Evolutionary conservation across 2,113 vertebrate species (phyloP).

Genomic region (Callochromis pleurospilus): DNA sequence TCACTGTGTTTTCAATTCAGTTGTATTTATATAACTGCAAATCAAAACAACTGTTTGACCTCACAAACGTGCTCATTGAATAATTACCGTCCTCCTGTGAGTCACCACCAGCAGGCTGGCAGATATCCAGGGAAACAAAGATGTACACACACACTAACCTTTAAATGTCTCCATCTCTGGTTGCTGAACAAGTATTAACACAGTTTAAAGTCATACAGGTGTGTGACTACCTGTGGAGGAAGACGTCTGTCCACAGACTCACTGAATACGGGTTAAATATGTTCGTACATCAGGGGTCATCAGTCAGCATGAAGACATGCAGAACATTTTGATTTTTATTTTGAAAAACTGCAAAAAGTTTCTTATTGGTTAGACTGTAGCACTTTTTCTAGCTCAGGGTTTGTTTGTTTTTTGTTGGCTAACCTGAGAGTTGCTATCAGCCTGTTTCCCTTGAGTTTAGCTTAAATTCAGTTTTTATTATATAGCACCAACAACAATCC

Average conservation of each 20-base stretch:
- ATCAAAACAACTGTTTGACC: not conserved
- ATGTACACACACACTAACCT: too few relatives aligned
- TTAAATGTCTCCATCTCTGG: too few relatives aligned
- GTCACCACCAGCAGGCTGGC: too few relatives aligned
- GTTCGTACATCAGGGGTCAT: not conserved
- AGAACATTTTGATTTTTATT: accelerated
- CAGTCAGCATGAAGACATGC: not conserved
- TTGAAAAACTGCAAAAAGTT: not conserved
- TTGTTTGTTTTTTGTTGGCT: not conserved
- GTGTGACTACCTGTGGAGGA: not conserved
- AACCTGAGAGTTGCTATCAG: not conserved
- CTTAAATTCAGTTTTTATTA: not conserved
- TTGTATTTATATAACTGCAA: not conserved
- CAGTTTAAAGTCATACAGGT: too few relatives aligned
- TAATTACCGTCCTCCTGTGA: too few relatives aligned
- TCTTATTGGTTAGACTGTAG: not conserved
- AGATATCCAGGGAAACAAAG: too few relatives aligned
- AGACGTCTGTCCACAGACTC: not conserved
- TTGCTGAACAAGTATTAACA: too few relatives aligned
- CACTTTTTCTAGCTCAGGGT: not conserved
- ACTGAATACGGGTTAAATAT: not conserved
- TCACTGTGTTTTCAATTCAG: not conserved
- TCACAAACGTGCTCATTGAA: too few relatives aligned
- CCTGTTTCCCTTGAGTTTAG: not conserved
- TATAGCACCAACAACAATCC: not conserved